Evolutionary conservation across 2,888 invertebrate genomes (phyloP).

Genomic region (Portevinia maculata): DNA sequence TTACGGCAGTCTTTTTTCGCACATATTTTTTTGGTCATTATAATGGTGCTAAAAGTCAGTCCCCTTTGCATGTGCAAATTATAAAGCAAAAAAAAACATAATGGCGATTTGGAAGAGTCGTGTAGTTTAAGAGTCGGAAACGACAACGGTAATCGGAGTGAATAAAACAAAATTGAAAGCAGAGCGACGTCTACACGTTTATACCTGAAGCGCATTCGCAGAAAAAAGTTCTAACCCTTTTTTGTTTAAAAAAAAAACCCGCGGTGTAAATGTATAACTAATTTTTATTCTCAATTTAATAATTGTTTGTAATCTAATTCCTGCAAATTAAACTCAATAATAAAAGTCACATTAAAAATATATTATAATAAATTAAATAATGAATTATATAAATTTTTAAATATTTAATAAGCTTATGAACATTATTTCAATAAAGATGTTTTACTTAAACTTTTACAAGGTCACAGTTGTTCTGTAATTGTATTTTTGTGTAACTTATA

Average conservation of each 20-base stretch:
- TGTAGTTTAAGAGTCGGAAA: too few species aligned
- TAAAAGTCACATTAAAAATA: conserved; percentile 43
- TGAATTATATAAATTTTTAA: not conserved
- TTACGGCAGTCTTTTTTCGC: too few species aligned
- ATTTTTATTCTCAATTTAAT: conserved; percentile 29
- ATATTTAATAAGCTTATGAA: conserved; percentile 49
- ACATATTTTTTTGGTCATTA: too few species aligned
- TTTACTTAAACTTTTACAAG: conserved; percentile 40
- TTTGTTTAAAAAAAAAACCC: not conserved
- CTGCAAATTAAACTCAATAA: conserved; percentile 47
- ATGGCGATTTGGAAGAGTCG: too few species aligned
- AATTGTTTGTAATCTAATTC: conserved; percentile 14
- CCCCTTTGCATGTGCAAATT: too few species aligned
- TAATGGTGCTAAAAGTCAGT: too few species aligned
- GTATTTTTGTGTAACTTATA: conserved; percentile 37
- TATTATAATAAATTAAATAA: not conserved
- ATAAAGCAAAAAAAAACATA: too few species aligned
- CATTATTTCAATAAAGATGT: conserved; percentile 32
- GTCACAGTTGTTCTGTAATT: conserved; percentile 24
- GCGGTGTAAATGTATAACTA: not conserved
- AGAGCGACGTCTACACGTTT: too few species aligned
- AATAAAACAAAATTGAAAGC: too few species aligned
- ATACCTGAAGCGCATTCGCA: too few species aligned
- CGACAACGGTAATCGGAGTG: too few species aligned
- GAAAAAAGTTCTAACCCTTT: too few species aligned